A percentile compares a stretch with the other conserved stretches of the same genome.
These are phyloP conservation scores for Oryctolagus cuniculus DNA, from an alignment of 2,113 vertebrate species.

Conservation along the genomic window mOryCun1.1 NC_091442.1:7531501-7532000, in stretches of 20 bases:
- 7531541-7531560: neutral
- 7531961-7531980: neutral
- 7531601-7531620: fast-evolving
- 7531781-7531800: neutral
- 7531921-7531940: neutral
- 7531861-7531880: fast-evolving
- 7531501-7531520: neutral
- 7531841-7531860: fast-evolving
- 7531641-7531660: fast-evolving
- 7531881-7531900: fast-evolving
- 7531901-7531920: fast-evolving
- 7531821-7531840: neutral
- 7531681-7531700: fast-evolving
- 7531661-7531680: neutral
- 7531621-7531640: neutral
- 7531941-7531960: neutral
- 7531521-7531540: neutral
- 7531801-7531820: neutral
- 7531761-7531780: neutral
- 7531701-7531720: too few relatives aligned
- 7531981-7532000: constrained; percentile 91
- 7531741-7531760: neutral
- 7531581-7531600: fast-evolving
- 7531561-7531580: neutral
- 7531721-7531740: neutral